Evolutionary conservation across 2,888 invertebrate species (phyloP), one percentile per base, ranked within the genome.

Genomic region (Nymphalis c-album): DNA sequence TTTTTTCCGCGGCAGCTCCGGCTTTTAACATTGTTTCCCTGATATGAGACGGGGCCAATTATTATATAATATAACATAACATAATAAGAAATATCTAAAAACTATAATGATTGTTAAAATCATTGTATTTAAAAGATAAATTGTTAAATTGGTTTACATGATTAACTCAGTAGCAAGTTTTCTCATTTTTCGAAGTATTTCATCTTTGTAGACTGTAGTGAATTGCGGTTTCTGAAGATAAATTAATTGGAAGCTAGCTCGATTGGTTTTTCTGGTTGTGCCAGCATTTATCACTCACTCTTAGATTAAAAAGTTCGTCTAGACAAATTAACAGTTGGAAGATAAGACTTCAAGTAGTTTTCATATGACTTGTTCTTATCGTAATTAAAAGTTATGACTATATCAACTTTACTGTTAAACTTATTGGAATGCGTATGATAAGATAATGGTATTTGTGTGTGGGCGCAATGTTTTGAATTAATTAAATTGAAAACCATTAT

Each of bases 281-380:
- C 71, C 63, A 70, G 63, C 73, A 74, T 74, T 73, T 74, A 73
- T 73, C 74, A 74, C 70, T 69, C 71, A 65, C 60, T 69, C 65
- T 65, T 66, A 67, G 68, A 70, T 70, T 69, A 64, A 71, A 69
- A 77, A 76, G 77, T 73, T 78, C 79, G 84, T 82, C 84, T 67
- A 71, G 64, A 67, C 62, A 63, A 69, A 69, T 63, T 69, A 63
- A 62, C 60, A 50, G 63, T 57, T 60, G n/a, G 62, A 50, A 20
- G 48, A 59, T 31, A 58, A 40, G 48, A 61, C 22, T 60, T 55
- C n/a, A 57, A 57, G 40, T 57, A 26, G 57, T 57, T 40, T n/a
- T 57, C 40, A 40, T 35, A 35, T 18, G 10, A 40, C 40, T 26
- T 17, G 57, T 40, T 57, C 57, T 57, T 57, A 57, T 57, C 35